phyloP scores from a whole-genome alignment of 2,888 invertebrate genomes.

The Brachypalpus laphriformis region DNA sequence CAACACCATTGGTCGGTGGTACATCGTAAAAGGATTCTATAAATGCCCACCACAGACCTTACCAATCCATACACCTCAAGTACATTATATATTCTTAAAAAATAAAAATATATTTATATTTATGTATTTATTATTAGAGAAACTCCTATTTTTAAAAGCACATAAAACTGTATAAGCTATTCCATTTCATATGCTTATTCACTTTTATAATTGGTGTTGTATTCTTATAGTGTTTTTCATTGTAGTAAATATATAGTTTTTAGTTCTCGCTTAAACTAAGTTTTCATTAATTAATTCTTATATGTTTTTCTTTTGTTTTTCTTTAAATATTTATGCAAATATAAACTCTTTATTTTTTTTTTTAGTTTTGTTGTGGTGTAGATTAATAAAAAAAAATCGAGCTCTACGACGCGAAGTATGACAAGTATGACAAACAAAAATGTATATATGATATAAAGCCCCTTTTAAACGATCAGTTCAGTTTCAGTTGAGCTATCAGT shows the following conservation, averaged over 20 bases:
- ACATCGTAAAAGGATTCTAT: too few relatives aligned
- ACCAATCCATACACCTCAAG: background rate
- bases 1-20: too few relatives aligned
- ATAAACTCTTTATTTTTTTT: too few relatives aligned
- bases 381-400: background rate
- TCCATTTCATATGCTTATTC: constrained; percentile 48
- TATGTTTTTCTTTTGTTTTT: constrained; percentile 12
- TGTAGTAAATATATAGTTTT: constrained; percentile 68
- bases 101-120: constrained; percentile 37
- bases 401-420: background rate
- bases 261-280: constrained; percentile 55
- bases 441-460: too few relatives aligned
- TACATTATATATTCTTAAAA: constrained; percentile 17
- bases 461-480: too few relatives aligned
- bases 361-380: background rate
- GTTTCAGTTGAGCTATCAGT: too few relatives aligned
- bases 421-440: constrained; percentile 1
- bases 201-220: constrained; percentile 67
- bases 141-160: constrained; percentile 63
- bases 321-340: constrained; percentile 29
- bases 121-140: constrained; percentile 50
- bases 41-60: too few relatives aligned
- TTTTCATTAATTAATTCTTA: constrained; percentile 16
- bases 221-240: constrained; percentile 71
- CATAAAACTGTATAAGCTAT: constrained; percentile 54